Evolutionary conservation across 2,888 invertebrate species (phyloP).

Genomic region (Siphlonurus alternatus): DNA sequence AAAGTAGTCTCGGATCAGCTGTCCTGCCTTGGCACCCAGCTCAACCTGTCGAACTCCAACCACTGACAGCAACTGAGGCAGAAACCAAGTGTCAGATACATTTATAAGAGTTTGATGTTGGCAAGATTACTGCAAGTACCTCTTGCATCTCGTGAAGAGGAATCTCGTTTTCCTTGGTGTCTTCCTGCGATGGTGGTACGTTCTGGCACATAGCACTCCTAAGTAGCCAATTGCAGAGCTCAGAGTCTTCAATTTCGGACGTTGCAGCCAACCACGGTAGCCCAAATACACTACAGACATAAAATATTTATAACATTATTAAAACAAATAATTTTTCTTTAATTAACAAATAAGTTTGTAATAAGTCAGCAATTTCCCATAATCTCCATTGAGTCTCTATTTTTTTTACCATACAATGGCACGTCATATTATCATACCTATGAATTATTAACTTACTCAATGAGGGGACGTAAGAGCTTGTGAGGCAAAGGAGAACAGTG

Average conservation of each 20-base stretch:
- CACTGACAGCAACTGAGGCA: background rate
- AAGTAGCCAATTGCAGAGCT: conserved; percentile 11
- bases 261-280: conserved; percentile 17
- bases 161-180: background rate
- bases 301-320: background rate
- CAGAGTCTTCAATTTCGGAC: conserved; percentile 11
- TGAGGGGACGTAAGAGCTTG: background rate
- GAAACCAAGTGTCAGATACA: too few species aligned
- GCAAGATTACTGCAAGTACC: conserved; percentile 4
- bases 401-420: background rate
- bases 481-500: background rate
- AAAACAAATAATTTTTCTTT: background rate
- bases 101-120: too few species aligned
- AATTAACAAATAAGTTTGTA: background rate
- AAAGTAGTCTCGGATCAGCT: conserved; percentile 29
- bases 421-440: background rate
- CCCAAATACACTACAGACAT: conserved; percentile 18
- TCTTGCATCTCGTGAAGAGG: conserved; percentile 9
- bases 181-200: conserved; percentile 2
- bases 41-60: conserved; percentile 14
- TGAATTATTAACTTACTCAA: conserved; percentile 4
- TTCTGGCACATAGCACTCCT: too few species aligned
- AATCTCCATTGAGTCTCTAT: background rate
- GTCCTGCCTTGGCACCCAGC: conserved; percentile 21
- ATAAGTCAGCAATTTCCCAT: too few species aligned